Evolutionary conservation across 2,888 invertebrate genomes (phyloP), one percentile per base, ranked within the genome.

Genomic region (Catocala sponsa): DNA sequence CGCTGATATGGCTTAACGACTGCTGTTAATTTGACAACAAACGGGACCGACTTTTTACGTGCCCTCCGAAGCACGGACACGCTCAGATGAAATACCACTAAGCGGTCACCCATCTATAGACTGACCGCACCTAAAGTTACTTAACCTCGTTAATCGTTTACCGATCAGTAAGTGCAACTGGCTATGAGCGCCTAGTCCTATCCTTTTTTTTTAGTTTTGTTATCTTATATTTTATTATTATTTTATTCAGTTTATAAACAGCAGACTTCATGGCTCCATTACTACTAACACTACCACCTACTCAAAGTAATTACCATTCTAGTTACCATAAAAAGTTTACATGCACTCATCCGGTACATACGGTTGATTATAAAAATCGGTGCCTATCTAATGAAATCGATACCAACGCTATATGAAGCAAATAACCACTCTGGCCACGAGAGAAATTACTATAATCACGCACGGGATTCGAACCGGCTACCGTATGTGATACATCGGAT

Each of bases 361-460:
- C 76, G 65, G 70, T 80, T 74, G 78, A 80, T 72, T 68, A 78
- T 80, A 76, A 79, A 79, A 76, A 78, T 72, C 74, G 62, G 55
- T 53, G 71, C 70, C 73, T 70, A 73, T 78, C 76, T 80, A 79
- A 79, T 80, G 80, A 79, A 79, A 79, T 79, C 79, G 80, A 79
- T 80, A 79, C 78, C 54, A 68, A 75, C 78, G 73, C 79, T 63
- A 73, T 74, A 70, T 76, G 68, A 52, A 68, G 74, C 69, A 80
- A 80, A 78, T 79, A 72, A 78, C 72, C 63, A 65, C 63, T 72
- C 53, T 49, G 68, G 61, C 58, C 64, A 60, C 60, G 56, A 65
- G 59, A 52, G 64, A 77, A 74, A 78, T 78, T 74, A 78, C 78
- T 78, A 77, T 78, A 78, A 78, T 78, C 72, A 74, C 46, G 61